Evolutionary conservation across 1,140 invertebrate genomes (phyloP), one percentile per base, ranked within the genome.

Genomic region (Lepeophtheirus salmonis): DNA sequence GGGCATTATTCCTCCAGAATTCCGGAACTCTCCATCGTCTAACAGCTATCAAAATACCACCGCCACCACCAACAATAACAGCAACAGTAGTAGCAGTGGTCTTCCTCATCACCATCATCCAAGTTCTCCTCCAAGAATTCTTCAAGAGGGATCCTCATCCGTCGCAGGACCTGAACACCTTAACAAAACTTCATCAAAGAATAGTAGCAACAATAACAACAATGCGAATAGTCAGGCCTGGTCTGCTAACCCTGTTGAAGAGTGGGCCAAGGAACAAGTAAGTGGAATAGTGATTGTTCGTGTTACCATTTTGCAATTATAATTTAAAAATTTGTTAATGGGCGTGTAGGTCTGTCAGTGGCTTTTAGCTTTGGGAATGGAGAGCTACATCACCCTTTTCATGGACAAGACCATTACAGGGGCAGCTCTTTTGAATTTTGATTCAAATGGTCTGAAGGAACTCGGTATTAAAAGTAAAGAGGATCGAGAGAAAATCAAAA

Each of bases 181-280:
- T 62, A 71, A 73, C 14, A 69, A 72, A 50, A 69, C 69, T 62
- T 69, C 71, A 54, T 71, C 75, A 16, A 57, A 52, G 50, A 25
- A 50, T 26, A 26, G 48, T 57, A 24, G 58, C 56, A 55, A 60
- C 60, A 54, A 23, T 24, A 17, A 62, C 70, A 75, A 79, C 69
- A 78, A 80, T 69, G 74, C 78, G 67, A 71, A 67, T 50, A 71
- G 74, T n/a, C 76, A 81, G 61, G 78, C 80, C 62, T 83, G 81
- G 76, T 80, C 83, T 64, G 77, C 75, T 50, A 77, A 76, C 17
- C 79, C 82, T 3, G 80, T 89, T 53, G 76, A 77, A 20, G 84
- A 88, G 65, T 92, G 87, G 87, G 84, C 78, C 63, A 84, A 84
- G 69, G 84, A 89, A 69, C 84, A 89, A 77, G 85, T 85, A 69